Evolutionary conservation across 2,113 vertebrate genomes (phyloP), one percentile per base, ranked within the genome.

Genomic region (Hepsetus odoe): DNA sequence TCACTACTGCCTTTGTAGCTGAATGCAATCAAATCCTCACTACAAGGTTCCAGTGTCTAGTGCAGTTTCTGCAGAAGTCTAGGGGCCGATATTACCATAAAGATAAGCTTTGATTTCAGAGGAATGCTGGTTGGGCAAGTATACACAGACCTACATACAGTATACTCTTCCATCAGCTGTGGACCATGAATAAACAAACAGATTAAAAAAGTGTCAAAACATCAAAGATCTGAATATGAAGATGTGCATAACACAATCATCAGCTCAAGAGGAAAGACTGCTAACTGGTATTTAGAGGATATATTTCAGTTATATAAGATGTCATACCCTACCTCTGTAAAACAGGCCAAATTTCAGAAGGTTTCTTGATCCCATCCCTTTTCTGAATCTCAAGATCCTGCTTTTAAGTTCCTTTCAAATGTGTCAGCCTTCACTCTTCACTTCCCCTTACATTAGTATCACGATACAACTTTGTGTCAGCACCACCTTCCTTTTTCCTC

Each of bases 301-400:
- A n/a, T n/a, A 14, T 46, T 46, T 16, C 6, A 2, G 1, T 20
- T 49, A 20, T 49, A 49, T 49, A 20, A 49, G 46, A 5, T 5
- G 18, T 49, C 18, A 49, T 18, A 49, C 18, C 66, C 70, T 53
- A 75, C 76, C 76, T 71, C 1, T 33, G 62, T 38, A 64, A 65
- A 65, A 58, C 5, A 71, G 44, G 55, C 49, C 2, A 1, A 69
- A 32, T 20, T 74, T 72, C 18, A 16, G 5, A 74, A 30, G 6
- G 33, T 78, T 79, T 44, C 72, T 82, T 74, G 62, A 81, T 74
- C 42, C 76, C 79, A 24, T 56, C 18, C 2, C 56, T 56, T 22
- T 2, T 2, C 38, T 81, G 55, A 42, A 51, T 1, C 56, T 11
- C 40, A 28, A 28, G 24, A 16, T 24, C 51, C n/a, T 5, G 3